These are phyloP conservation scores for Drosophila prostipennis DNA, from an alignment of 2,888 invertebrate genomes.

Conservation along the genomic window DNA sequence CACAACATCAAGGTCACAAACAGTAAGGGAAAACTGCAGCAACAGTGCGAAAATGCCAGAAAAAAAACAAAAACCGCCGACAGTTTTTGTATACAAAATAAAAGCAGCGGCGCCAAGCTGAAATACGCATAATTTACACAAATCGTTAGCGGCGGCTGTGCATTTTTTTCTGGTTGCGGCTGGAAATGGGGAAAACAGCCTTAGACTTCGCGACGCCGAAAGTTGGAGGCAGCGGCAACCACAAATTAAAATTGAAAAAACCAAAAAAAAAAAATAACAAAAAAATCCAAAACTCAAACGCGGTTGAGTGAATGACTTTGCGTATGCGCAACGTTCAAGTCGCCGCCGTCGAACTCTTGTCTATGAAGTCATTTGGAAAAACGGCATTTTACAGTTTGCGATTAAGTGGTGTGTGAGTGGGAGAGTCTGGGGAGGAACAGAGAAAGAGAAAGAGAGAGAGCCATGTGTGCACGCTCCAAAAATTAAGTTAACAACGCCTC, in stretches of 20 bases:
- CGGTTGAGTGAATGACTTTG: constrained; percentile 55
- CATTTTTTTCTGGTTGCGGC: constrained; percentile 5
- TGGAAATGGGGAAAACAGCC: constrained; percentile 43
- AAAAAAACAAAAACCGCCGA: constrained; percentile 53
- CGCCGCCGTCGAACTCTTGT: constrained; percentile 68
- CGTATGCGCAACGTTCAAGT: constrained; percentile 50
- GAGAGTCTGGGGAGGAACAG: constrained; percentile 50
- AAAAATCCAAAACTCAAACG: constrained; percentile 27
- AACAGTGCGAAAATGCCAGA: constrained; percentile 24
- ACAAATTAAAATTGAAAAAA: constrained; percentile 39
- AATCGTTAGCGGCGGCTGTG: constrained; percentile 49
- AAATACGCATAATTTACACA: constrained; percentile 71
- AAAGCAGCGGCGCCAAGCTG: constrained; percentile 55
- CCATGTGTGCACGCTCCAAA: constrained; percentile 80
- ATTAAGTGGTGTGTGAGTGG: constrained; percentile 75
- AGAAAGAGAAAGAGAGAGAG: constrained; percentile 38
- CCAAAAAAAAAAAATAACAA: too few species aligned
- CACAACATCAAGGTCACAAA: constrained; percentile 32
- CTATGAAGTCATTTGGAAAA: constrained; percentile 84
- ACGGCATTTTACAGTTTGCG: constrained; percentile 82
- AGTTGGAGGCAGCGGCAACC: constrained; percentile 13
- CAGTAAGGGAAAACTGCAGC: constrained; percentile 19
- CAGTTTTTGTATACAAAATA: constrained; percentile 75
- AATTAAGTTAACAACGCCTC: constrained; percentile 80
- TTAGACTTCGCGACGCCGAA: constrained; percentile 55